Base-by-base conservation (phyloP, 1,140 invertebrate species). In the Nephotettix cincticeps region DNA sequence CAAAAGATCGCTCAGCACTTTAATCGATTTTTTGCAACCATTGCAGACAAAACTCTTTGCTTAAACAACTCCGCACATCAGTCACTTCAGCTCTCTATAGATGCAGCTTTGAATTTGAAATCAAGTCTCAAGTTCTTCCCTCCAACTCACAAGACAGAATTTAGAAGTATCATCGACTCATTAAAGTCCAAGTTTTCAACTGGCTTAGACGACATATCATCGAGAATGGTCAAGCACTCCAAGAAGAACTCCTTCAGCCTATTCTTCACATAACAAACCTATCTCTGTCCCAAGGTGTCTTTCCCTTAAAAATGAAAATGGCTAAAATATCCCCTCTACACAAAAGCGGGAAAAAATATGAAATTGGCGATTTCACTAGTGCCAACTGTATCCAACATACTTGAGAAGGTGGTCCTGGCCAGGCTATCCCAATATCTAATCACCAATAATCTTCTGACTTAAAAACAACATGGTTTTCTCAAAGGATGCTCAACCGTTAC, bases 381-480 rank as follows among this genome's bases (percentile, higher is more conserved):
- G 23, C 25, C 56, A 9, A 61, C 56, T n/a, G 25, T 61, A 27
- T 61, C 56, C 2, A 61, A 61, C 4, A 29, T 61, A 4, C 1
- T 61, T 13, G 56, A 61, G 25, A 25, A 23, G 32, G 32, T 36
- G 32, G 32, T 36, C 14, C 14, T 36, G 32, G 32, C 32, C 9
- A 25, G 25, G 25, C 27, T 61, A 27, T 25, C 28, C 3, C 13
- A 23, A 11, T 25, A 25, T 23, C 56, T 61, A 9, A n/a, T 27
- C 4, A 6, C 9, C 9, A 27, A 61, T n/a, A 13, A 61, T 2
- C 56, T 61, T 61, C 56, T 61, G 6, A 61, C 56, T 6, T 1
- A 25, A 6, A 61, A 23, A 2, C 56, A 61, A 61, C 56, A 61
- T 23, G 56, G 56, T 61, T 61, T 61, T 61, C 4, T 61, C 6